Conservation (phyloP, 1,140 invertebrate species). For the Panulirus ornatus region DNA sequence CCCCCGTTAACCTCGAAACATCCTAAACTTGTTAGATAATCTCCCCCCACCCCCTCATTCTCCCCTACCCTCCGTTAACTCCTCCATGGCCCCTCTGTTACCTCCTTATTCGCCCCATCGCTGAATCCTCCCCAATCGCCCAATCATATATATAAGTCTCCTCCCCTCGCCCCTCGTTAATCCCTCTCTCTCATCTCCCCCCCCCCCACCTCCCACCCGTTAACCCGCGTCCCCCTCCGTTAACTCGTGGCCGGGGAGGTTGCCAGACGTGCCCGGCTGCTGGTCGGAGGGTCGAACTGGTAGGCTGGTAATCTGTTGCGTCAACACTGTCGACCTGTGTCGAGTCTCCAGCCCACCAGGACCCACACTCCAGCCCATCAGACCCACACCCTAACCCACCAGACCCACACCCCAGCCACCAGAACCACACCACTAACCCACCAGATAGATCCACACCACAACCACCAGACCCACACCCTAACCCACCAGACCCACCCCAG, state of each 20-base stretch:
- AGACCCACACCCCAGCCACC: neutral
- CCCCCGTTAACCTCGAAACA: neutral
- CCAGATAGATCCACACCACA: neutral
- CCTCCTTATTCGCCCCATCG: neutral
- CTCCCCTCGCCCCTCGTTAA: too few relatives aligned
- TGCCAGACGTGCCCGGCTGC: slow-evolving; percentile 37
- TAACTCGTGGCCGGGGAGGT: neutral
- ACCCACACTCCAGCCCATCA: neutral
- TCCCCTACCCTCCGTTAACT: neutral
- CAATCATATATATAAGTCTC: too few relatives aligned
- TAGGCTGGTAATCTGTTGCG: slow-evolving; percentile 53
- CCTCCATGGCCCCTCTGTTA: neutral
- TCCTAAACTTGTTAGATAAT: too few relatives aligned
- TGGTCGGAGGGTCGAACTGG: slow-evolving; percentile 13
- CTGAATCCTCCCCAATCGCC: neutral
- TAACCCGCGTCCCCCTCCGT: neutral
- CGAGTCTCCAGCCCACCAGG: neutral
- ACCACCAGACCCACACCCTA: neutral
- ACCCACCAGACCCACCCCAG: neutral
- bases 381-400: neutral
- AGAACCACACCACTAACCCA: neutral
- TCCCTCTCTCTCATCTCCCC: neutral
- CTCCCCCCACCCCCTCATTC: neutral
- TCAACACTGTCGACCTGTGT: slow-evolving; percentile 38
- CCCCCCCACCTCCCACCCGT: neutral